These are phyloP conservation scores for Diadumene lineata DNA, from an alignment of 92 coral and sea anemone genomes.

Conservation along the genomic window DNA sequence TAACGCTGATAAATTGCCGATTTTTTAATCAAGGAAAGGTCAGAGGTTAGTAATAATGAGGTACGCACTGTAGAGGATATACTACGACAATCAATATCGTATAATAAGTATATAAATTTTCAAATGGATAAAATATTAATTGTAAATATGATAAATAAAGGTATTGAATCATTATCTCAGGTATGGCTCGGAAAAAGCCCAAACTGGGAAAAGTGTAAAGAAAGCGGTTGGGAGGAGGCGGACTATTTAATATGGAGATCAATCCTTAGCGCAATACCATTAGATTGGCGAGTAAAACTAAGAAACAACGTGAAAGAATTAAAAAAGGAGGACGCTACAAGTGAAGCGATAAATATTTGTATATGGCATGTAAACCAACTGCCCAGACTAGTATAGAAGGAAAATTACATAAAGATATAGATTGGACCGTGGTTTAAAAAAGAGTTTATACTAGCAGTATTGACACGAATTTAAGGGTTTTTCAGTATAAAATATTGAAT, in stretches of 20 bases:
- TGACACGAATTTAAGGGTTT: no score
- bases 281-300: not conserved
- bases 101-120: not conserved
- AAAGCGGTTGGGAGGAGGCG: conserved; percentile 12
- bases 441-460: no score
- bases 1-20: not conserved
- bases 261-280: conserved; percentile 1
- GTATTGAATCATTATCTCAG: not conserved
- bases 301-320: no score
- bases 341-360: no score
- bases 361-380: no score
- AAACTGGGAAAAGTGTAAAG: not conserved
- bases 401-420: no score
- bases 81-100: conserved; percentile 19
- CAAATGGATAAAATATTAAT: no score
- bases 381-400: no score
- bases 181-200: not conserved
- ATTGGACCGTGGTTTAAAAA: no score
- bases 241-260: conserved; percentile 9
- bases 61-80: not conserved
- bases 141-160: no score
- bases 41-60: not conserved
- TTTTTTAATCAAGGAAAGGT: conserved; percentile 19
- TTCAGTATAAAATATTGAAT: no score
- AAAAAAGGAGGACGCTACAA: no score